A percentile compares a stretch with the other conserved stretches of the same genome.
Conservation (phyloP, 2,888 invertebrate species). For the Harmothoe impar region DNA sequence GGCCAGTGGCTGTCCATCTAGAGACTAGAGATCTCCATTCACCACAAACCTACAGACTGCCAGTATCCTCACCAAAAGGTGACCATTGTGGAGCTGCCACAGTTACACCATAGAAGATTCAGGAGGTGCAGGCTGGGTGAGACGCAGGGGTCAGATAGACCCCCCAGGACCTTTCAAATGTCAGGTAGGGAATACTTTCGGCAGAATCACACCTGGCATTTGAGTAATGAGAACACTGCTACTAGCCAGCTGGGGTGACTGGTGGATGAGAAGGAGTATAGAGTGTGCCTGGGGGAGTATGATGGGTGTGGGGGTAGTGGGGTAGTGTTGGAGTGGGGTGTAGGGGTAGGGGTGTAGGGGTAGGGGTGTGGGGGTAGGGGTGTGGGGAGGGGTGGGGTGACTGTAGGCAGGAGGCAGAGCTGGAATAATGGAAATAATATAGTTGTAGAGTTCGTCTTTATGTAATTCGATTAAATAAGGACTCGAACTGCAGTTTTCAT, state of each 20-base stretch:
- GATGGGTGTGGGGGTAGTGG: background rate
- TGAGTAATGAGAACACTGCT: background rate
- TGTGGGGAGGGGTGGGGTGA: background rate
- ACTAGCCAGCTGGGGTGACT: background rate
- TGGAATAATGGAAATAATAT: too few relatives aligned
- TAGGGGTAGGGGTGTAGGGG: background rate
- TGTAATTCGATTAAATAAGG: too few relatives aligned
- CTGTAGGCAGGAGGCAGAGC: too few relatives aligned
- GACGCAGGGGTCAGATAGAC: background rate
- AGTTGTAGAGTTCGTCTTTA: too few relatives aligned
- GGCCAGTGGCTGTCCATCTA: too few relatives aligned
- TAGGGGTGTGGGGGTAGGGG: background rate
- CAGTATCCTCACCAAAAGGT: too few relatives aligned
- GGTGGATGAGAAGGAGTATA: background rate
- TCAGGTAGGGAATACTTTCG: background rate
- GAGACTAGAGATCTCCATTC: too few relatives aligned
- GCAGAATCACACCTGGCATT: background rate
- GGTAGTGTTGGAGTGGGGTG: background rate
- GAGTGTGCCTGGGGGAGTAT: background rate
- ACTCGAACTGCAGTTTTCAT: too few relatives aligned
- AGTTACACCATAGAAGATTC: too few relatives aligned
- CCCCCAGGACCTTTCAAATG: background rate
- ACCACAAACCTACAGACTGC: too few relatives aligned
- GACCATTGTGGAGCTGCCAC: too few relatives aligned
- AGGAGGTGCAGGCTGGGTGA: background rate